These are phyloP conservation scores for Ptilorrhoa leucosticta DNA, from an alignment of 2,113 vertebrate species.

Conservation along the genomic window DNA sequence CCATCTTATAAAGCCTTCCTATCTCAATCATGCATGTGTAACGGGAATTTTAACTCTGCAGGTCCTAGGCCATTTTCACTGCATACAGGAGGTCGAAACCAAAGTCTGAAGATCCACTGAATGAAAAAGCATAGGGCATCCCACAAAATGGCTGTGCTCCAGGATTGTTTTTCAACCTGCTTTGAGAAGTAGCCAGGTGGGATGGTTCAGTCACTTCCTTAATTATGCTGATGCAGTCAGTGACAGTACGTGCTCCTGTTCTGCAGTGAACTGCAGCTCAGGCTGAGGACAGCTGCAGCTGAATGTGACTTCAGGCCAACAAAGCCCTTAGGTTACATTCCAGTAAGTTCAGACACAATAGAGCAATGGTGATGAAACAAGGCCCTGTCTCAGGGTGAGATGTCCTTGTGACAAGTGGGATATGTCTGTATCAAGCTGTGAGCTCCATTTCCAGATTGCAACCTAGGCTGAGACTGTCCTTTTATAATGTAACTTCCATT, in stretches of 20 bases:
- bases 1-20: neutral
- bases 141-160: neutral
- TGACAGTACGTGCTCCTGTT: accelerated
- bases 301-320: neutral
- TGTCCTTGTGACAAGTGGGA: neutral
- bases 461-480: neutral
- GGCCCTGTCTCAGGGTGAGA: neutral
- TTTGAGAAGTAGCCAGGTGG: neutral
- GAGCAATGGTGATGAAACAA: neutral
- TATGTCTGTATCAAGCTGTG: neutral
- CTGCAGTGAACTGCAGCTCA: neutral
- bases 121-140: neutral
- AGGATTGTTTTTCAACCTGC: neutral
- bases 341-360: neutral
- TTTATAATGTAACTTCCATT: neutral
- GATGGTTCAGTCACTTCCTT: neutral
- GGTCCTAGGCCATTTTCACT: neutral
- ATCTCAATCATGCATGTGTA: neutral
- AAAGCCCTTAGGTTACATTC: neutral
- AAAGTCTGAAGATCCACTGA: neutral
- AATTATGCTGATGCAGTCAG: accelerated
- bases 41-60: neutral
- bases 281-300: neutral
- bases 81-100: neutral
- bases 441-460: neutral